Evolutionary conservation across 1,140 invertebrate species (phyloP), one percentile per base, ranked within the genome.

Genomic region (Diachasma alloeum): DNA sequence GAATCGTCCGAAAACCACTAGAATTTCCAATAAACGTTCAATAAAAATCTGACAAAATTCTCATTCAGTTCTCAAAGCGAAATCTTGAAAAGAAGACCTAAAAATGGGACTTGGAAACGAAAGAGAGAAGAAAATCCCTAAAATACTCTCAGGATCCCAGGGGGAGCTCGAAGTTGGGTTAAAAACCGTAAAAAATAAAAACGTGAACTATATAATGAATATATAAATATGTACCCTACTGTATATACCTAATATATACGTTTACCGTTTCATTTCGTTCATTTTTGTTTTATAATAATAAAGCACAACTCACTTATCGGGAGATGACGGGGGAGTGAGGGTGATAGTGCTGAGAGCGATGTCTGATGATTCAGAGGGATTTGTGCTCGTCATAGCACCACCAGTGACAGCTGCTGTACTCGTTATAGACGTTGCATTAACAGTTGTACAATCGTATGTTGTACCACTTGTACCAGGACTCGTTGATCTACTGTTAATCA

Each of bases 301-400:
- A 86, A 83, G 77, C 85, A 86, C 84, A 63, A 90, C 91, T 89
- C 89, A 92, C 91, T 92, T 92, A 87, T 92, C 91, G 79, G 92
- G 92, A 83, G 91, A 92, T 88, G 87, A 90, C 80, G 91, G 91
- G 77, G 91, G 91, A 83, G 91, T 92, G 79, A 91, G 87, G 78
- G 90, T 89, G 81, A 90, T 87, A 78, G 88, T 87, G 84, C 89
- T 88, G 79, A 88, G 84, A 76, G 86, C 85, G 80, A 85, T 86
- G 78, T 85, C 84, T 81, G 83, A 84, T 78, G 88, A 84, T 76
- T 90, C 87, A 79, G 88, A 85, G 80, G 84, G 80, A 83, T 85
- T 89, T 72, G 90, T 88, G 82, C 90, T 92, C 74, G 88, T 84
- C 22, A 83, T 69, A 71, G 56, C 59, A 70, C 77, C 48, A 76